These are phyloP conservation scores for Leptogaster cylindrica DNA, from an alignment of 2,888 invertebrate genomes.

Conservation along the genomic window DNA sequence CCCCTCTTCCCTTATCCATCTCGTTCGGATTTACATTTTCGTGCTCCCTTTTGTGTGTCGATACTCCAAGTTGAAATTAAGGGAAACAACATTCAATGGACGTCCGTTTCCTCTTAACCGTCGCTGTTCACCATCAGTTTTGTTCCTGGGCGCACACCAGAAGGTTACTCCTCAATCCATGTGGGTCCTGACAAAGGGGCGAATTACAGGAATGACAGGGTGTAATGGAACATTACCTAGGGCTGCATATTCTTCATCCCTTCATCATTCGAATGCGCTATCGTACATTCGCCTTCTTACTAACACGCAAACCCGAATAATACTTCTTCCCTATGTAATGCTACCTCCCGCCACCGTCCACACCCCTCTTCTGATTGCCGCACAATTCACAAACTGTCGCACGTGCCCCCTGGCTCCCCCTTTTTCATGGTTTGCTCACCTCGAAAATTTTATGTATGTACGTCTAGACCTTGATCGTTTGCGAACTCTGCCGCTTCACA, in stretches of 20 bases:
- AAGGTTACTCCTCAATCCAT: no score
- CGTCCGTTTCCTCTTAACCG: constrained; percentile 29
- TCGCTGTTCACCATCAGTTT: neutral
- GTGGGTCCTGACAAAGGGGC: no score
- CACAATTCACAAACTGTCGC: no score
- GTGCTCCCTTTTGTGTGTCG: constrained; percentile 42
- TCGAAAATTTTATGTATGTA: constrained; percentile 30
- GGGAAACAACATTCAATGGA: constrained; percentile 2
- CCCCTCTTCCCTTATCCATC: neutral
- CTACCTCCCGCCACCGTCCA: neutral
- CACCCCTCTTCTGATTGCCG: neutral
- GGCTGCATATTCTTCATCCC: constrained; percentile 11
- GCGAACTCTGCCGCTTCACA: constrained; percentile 15
- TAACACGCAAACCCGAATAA: constrained; percentile 38
- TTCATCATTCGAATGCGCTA: neutral
- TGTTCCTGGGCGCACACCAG: no score
- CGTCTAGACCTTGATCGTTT: constrained; percentile 38
- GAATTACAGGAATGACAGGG: constrained; percentile 10
- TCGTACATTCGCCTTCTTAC: constrained; percentile 9
- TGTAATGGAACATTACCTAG: neutral
- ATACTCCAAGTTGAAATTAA: constrained; percentile 30
- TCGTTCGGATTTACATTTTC: no score
- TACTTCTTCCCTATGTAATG: neutral
- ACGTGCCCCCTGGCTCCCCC: neutral
- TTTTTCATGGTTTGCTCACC: constrained; percentile 2